Percentiles rank a stretch among this genome's conserved stretches.
Conservation (phyloP, 2,113 vertebrate species). For the Dicaeum eximium region DNA sequence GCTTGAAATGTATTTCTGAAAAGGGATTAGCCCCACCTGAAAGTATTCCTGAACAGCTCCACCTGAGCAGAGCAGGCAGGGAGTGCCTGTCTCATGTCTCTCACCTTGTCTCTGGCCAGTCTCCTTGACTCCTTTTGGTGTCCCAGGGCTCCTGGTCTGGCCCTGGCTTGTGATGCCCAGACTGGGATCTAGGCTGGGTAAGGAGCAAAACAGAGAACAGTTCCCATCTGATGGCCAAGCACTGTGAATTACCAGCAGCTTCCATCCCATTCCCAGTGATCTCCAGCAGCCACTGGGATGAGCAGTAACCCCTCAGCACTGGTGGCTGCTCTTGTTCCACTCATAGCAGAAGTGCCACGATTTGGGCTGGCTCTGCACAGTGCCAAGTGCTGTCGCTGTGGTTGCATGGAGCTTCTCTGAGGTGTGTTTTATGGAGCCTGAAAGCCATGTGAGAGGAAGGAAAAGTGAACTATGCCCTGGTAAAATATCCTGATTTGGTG, state of each 20-base stretch:
- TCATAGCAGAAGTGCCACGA: accelerated
- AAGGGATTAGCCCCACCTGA: not conserved
- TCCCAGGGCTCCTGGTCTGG: not conserved
- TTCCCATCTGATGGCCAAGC: not conserved
- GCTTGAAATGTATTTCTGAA: not conserved
- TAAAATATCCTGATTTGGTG: not conserved
- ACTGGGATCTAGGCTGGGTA: not conserved
- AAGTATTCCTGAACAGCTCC: not conserved
- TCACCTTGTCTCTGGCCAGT: not conserved
- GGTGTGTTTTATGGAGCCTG: not conserved
- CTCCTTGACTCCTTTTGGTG: not conserved
- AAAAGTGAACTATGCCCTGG: not conserved
- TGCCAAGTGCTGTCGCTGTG: not conserved
- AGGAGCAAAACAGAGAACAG: not conserved
- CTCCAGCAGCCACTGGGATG: not conserved
- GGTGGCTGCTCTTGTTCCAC: not conserved
- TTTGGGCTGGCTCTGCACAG: not conserved
- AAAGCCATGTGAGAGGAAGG: not conserved
- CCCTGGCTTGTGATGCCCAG: not conserved
- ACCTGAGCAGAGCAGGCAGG: not conserved
- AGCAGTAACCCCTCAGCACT: not conserved
- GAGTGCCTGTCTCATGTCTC: not conserved
- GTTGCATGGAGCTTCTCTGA: not conserved
- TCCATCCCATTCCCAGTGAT: not conserved
- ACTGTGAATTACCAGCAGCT: not conserved